Evolutionary conservation across 2,113 vertebrate genomes (phyloP).

Genomic region (Callipepla squamata): DNA sequence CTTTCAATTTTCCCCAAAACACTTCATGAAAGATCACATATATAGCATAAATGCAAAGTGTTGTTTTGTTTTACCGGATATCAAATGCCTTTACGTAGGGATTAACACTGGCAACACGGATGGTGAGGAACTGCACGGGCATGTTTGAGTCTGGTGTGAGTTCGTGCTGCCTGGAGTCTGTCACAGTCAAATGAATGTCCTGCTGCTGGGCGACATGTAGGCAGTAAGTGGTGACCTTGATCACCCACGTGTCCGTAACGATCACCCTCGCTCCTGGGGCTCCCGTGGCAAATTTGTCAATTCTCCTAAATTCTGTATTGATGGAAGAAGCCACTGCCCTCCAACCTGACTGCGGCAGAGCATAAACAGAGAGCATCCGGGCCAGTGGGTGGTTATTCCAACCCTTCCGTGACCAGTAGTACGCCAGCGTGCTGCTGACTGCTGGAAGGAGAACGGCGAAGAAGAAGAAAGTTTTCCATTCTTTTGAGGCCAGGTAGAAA

Average conservation of each 20-base stretch:
- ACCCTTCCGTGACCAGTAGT: constrained; percentile 83
- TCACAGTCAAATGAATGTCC: constrained; percentile 88
- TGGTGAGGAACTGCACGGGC: constrained; percentile 90
- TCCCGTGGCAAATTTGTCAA: constrained; percentile 93
- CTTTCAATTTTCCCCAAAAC: background rate
- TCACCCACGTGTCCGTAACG: constrained; percentile 92
- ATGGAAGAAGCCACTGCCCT: constrained; percentile 85
- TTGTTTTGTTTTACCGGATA: constrained; percentile 82
- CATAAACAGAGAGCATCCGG: constrained; percentile 75
- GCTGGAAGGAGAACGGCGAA: constrained; percentile 77
- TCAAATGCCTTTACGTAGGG: constrained; percentile 82
- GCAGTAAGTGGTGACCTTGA: constrained; percentile 89
- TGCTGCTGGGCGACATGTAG: constrained; percentile 87
- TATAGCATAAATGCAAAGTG: background rate
- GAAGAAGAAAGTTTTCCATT: constrained; percentile 84
- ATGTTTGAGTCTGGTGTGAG: constrained; percentile 85
- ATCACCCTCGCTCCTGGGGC: constrained; percentile 87
- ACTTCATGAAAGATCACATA: background rate
- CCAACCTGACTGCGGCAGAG: constrained; percentile 81
- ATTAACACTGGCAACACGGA: constrained; percentile 85
- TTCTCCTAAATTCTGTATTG: constrained; percentile 90
- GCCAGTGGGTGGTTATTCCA: constrained; percentile 90
- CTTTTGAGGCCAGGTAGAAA: constrained; percentile 76
- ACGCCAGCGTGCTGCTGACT: constrained; percentile 72
- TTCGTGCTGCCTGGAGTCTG: constrained; percentile 87